These are phyloP conservation scores for Chromis chromis DNA, from an alignment of 2,797 vertebrate genomes.

Conservation along the genomic window DNA sequence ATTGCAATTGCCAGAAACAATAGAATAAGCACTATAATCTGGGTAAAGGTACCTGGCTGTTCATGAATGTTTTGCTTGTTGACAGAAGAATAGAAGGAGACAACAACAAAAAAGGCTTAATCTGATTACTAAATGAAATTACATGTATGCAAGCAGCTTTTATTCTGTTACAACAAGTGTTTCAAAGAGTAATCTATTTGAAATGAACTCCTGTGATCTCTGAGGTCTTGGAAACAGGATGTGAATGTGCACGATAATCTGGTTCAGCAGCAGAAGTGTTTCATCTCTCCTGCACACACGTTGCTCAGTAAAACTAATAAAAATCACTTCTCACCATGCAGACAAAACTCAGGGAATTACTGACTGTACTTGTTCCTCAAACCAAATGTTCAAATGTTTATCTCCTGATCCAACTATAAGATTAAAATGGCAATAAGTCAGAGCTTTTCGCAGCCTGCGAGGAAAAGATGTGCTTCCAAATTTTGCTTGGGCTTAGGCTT, in stretches of 20 bases:
- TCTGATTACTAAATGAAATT: background rate
- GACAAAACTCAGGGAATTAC: background rate
- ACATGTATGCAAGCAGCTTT: too few relatives aligned
- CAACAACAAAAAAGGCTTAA: too few relatives aligned
- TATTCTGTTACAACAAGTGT: too few relatives aligned
- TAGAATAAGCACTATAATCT: background rate
- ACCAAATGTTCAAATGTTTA: background rate
- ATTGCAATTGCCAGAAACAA: background rate
- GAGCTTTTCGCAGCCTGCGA: slow-evolving; percentile 12
- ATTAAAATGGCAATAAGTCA: background rate
- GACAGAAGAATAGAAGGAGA: too few relatives aligned
- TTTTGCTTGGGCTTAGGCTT: background rate
- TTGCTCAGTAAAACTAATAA: background rate
- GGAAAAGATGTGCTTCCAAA: slow-evolving; percentile 18
- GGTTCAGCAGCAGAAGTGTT: background rate
- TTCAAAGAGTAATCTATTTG: too few relatives aligned
- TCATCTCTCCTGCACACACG: background rate
- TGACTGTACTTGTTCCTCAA: slow-evolving; percentile 8
- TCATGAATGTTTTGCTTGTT: background rate
- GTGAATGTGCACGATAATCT: background rate
- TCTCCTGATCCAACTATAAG: background rate
- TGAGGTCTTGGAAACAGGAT: background rate
- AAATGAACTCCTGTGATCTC: too few relatives aligned
- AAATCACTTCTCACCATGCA: background rate
- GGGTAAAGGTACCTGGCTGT: background rate